Conservation (phyloP, 2,113 vertebrate genomes). For the Danionella cerebrum region DNA sequence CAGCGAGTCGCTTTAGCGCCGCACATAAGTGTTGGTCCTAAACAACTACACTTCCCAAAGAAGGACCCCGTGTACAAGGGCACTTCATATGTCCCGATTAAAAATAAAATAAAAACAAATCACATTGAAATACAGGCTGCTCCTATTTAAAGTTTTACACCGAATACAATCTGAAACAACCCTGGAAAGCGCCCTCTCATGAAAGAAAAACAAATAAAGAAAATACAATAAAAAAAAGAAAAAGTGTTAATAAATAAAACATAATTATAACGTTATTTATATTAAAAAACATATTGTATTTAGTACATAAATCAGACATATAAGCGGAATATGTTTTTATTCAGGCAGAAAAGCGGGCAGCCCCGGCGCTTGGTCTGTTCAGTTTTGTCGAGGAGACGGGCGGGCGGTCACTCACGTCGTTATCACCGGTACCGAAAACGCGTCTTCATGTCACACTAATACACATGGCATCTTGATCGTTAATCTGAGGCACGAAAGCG, state of each 20-base stretch:
- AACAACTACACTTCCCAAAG: conserved; percentile 32
- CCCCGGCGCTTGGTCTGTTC: neutral
- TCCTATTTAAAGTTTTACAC: no score
- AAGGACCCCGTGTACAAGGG: neutral
- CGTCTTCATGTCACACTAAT: no score
- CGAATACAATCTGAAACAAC: no score
- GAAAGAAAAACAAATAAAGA: no score
- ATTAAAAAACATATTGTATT: no score
- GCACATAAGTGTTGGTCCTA: neutral
- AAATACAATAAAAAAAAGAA: no score
- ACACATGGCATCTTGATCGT: neutral
- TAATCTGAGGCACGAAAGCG: neutral
- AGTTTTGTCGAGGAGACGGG: neutral
- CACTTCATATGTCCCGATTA: conserved; percentile 16
- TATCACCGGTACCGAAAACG: neutral
- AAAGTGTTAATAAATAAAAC: no score
- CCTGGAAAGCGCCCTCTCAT: no score
- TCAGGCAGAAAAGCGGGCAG: neutral
- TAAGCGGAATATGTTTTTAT: neutral
- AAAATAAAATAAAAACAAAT: neutral
- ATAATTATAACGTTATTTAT: neutral
- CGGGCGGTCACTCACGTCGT: neutral
- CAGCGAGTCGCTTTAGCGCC: conserved; percentile 37
- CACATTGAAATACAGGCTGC: no score
- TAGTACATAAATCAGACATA: neutral